Conservation (phyloP, 2,888 invertebrate genomes). For the Phytoseiulus persimilis region DNA sequence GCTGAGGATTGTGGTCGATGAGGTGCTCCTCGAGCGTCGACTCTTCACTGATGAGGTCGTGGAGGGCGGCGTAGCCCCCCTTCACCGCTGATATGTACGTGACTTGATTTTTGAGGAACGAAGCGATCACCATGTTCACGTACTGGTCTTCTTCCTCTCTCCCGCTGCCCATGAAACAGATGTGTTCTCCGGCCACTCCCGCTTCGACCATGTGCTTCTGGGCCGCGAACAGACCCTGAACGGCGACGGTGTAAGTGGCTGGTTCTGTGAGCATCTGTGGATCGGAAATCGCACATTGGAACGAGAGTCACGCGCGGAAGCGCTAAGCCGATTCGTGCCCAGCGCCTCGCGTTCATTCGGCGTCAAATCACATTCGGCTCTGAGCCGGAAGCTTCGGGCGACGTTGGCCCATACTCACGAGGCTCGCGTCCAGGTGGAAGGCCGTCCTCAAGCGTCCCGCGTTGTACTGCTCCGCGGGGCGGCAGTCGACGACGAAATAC, state of each 20-base stretch:
- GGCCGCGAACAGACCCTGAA: slow-evolving; percentile 79
- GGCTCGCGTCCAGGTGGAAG: slow-evolving; percentile 91
- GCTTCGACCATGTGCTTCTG: slow-evolving; percentile 78
- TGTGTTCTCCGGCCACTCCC: slow-evolving; percentile 57
- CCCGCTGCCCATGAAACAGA: slow-evolving; percentile 73
- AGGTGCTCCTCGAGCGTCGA: slow-evolving; percentile 40
- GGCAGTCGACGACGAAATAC: slow-evolving; percentile 93
- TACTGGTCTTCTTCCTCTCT: slow-evolving; percentile 86
- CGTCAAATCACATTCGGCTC: background rate
- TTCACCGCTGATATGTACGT: slow-evolving; percentile 83
- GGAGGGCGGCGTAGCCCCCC: slow-evolving; percentile 67
- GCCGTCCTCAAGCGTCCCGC: slow-evolving; percentile 92
- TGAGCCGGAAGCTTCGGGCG: background rate
- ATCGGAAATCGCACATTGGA: slow-evolving; percentile 33
- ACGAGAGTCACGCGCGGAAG: background rate
- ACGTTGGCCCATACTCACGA: slow-evolving; percentile 54
- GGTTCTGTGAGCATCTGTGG: slow-evolving; percentile 89
- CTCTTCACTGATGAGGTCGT: slow-evolving; percentile 41
- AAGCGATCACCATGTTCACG: slow-evolving; percentile 95
- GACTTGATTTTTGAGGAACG: slow-evolving; percentile 85
- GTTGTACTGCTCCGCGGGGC: slow-evolving; percentile 93
- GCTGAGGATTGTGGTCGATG: slow-evolving; percentile 41
- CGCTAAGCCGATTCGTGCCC: background rate
- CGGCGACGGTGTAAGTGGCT: slow-evolving; percentile 82
- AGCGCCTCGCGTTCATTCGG: too few relatives aligned